Evolutionary conservation across 2,113 vertebrate species (phyloP).

Genomic region (Zeus faber): DNA sequence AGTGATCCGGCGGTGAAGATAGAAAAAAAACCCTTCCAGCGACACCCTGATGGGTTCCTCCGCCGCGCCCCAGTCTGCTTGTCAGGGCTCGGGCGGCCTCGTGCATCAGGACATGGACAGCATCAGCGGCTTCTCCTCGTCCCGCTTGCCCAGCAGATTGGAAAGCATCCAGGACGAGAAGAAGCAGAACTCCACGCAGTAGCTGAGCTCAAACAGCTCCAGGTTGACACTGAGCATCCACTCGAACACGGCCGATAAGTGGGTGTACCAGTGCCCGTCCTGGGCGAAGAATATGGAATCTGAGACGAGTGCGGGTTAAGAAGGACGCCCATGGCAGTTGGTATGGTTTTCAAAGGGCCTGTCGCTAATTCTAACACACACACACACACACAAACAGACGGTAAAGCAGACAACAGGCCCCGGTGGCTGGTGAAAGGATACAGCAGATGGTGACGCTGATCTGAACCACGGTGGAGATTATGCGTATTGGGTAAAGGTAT

Average conservation of each 20-base stretch:
- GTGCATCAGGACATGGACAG: slow-evolving; percentile 56
- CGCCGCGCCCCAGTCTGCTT: neutral
- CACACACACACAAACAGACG: neutral
- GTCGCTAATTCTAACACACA: neutral
- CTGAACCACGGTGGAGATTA: slow-evolving; percentile 52
- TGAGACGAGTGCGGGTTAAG: slow-evolving; percentile 47
- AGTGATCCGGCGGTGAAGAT: neutral
- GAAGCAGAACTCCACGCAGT: slow-evolving; percentile 64
- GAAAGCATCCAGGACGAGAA: slow-evolving; percentile 75
- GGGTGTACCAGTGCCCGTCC: slow-evolving; percentile 36
- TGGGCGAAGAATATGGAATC: slow-evolving; percentile 66
- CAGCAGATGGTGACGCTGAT: slow-evolving; percentile 64
- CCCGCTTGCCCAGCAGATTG: slow-evolving; percentile 58
- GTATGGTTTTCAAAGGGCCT: neutral
- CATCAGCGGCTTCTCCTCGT: slow-evolving; percentile 70
- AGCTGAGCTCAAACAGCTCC: slow-evolving; percentile 77
- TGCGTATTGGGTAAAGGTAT: slow-evolving; percentile 65
- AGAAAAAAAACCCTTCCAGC: too few species aligned
- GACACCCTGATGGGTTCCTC: slow-evolving; percentile 16
- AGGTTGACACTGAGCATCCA: slow-evolving; percentile 74
- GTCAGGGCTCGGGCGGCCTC: too few species aligned
- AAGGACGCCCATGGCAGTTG: neutral
- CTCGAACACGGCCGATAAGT: slow-evolving; percentile 73
- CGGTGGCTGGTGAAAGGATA: slow-evolving; percentile 64
- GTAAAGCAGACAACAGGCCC: neutral